phyloP scores from a whole-genome alignment of 2,113 vertebrate genomes.

The Cynocephalus volans region DNA sequence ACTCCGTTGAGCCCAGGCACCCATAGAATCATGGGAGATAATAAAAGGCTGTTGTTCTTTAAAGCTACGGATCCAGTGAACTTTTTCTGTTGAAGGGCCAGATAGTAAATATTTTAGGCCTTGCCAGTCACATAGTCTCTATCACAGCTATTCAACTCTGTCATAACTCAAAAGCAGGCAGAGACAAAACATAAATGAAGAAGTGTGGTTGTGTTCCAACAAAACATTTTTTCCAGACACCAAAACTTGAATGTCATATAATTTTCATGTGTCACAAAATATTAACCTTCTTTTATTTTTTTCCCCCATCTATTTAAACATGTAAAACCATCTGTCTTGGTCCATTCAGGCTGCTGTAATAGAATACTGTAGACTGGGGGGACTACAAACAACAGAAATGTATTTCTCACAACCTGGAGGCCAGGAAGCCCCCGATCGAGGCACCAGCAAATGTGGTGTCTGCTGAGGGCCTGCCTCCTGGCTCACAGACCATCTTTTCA shows the following conservation, averaged over 20 bases:
- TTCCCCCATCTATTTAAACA: neutral
- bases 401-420: neutral
- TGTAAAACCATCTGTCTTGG: neutral
- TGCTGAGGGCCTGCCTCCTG: neutral
- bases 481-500: neutral
- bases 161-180: neutral
- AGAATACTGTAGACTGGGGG: neutral
- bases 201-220: neutral
- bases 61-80: neutral
- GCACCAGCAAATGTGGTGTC: neutral
- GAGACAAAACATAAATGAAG: neutral
- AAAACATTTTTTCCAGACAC: neutral
- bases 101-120: neutral
- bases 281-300: neutral
- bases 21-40: neutral
- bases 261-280: neutral
- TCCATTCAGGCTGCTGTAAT: neutral
- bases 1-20: neutral
- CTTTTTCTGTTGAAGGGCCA: neutral
- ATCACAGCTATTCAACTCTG: neutral
- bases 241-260: neutral
- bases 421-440: neutral
- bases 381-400: neutral
- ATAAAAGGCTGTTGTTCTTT: neutral
- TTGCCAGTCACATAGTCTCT: neutral